Conservation (phyloP, 1,140 invertebrate species). For the Drosophila chauvacae region DNA sequence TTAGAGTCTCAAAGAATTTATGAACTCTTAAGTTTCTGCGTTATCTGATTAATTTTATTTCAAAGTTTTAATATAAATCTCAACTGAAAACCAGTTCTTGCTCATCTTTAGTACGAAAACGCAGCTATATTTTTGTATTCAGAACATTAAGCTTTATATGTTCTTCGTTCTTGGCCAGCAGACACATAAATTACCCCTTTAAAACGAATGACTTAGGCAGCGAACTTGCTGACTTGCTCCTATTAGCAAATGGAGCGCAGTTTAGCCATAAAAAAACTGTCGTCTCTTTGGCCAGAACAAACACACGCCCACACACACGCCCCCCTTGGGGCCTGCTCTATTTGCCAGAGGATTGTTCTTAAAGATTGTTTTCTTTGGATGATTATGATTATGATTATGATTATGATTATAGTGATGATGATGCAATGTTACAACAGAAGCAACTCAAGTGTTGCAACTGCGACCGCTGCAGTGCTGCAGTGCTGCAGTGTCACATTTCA, state of each 20-base stretch:
- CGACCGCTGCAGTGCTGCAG: conserved; percentile 19
- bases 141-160: conserved; percentile 17
- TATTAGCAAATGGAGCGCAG: conserved; percentile 56
- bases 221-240: conserved; percentile 49
- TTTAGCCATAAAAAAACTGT: conserved; percentile 20
- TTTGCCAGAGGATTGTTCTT: conserved; percentile 39
- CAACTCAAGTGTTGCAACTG: conserved; percentile 64
- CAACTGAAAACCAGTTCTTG: background rate
- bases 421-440: conserved; percentile 44
- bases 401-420: conserved; percentile 17
- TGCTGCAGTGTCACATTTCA: conserved; percentile 71
- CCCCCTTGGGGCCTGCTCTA: conserved; percentile 7
- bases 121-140: background rate
- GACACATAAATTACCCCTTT: conserved; percentile 12
- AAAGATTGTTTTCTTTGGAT: conserved; percentile 12
- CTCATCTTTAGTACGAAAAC: no score
- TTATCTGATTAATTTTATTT: background rate
- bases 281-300: conserved; percentile 1
- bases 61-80: background rate
- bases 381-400: background rate
- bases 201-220: conserved; percentile 54
- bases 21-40: background rate
- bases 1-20: background rate
- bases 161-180: conserved; percentile 30
- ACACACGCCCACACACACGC: conserved; percentile 6